Percentiles rank a stretch among this genome's conserved stretches.
phyloP scores from a whole-genome alignment of 2,797 vertebrate species.

The Phrynocephalus forsythii region DNA sequence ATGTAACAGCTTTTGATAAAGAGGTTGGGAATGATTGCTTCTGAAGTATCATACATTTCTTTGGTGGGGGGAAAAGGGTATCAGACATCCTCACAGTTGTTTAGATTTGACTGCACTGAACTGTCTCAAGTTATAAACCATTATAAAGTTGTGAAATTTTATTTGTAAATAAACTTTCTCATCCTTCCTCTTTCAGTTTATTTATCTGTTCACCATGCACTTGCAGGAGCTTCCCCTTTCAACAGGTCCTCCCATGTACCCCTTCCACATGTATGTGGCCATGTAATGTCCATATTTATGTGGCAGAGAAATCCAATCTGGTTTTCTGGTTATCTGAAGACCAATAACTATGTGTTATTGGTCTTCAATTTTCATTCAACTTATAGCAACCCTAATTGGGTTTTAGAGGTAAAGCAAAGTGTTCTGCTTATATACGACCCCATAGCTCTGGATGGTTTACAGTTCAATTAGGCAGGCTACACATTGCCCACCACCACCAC shows the following conservation, averaged over 20 bases:
- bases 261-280: neutral
- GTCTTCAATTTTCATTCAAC: no score
- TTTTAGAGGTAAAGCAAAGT: no score
- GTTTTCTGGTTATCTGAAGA: neutral
- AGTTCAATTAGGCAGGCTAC: no score
- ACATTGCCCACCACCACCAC: no score
- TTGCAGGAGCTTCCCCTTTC: no score
- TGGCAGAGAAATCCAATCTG: neutral
- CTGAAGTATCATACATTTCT: neutral
- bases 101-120: neutral
- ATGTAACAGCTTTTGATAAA: fast-evolving
- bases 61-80: neutral
- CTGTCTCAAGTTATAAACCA: neutral
- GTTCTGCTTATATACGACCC: no score
- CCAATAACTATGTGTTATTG: no score
- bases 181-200: neutral
- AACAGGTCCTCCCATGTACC: neutral
- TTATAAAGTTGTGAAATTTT: neutral
- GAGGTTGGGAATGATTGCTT: neutral
- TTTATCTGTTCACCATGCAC: neutral
- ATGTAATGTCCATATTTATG: neutral
- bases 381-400: no score
- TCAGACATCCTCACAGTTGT: neutral
- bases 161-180: neutral
- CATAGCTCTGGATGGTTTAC: no score